Conservation (phyloP, 2,797 vertebrate genomes). For the Cheirogaleus major region DNA sequence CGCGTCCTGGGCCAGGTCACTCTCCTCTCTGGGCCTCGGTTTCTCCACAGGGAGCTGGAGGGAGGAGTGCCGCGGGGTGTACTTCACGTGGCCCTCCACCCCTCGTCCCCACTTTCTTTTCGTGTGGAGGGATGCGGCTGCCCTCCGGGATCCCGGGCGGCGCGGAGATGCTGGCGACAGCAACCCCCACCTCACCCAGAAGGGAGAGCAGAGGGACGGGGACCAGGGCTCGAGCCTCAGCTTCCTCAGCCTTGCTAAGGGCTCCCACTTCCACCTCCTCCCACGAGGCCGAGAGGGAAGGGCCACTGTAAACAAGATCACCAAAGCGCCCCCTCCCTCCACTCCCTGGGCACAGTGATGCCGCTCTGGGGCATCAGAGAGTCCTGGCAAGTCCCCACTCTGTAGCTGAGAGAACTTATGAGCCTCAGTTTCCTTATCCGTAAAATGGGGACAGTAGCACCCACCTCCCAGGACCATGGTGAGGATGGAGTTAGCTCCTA, state of each 20-base stretch:
- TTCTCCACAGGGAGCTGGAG: neutral
- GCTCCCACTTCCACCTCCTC: neutral
- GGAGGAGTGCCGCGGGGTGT: neutral
- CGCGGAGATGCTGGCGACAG: neutral
- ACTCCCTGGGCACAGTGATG: neutral
- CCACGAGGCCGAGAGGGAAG: neutral
- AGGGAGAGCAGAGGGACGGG: neutral
- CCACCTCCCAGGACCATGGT: neutral
- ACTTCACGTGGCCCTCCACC: neutral
- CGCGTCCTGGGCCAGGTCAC: neutral
- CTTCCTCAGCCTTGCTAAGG: neutral
- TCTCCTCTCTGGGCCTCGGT: neutral
- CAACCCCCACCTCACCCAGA: neutral
- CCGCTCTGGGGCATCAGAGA: neutral
- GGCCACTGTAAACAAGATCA: neutral
- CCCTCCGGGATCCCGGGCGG: neutral
- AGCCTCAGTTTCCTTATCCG: neutral
- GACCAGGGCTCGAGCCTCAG: neutral
- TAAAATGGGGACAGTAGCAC: neutral
- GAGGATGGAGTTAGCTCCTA: neutral
- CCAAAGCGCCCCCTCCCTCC: neutral
- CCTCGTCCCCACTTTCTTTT: neutral
- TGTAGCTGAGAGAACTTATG: neutral
- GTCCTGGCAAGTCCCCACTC: neutral
- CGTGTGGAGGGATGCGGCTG: neutral